A percentile compares a stretch with the other conserved stretches of the same genome.
phyloP scores from a whole-genome alignment of 2,113 vertebrate species.

The Solea senegalensis region DNA sequence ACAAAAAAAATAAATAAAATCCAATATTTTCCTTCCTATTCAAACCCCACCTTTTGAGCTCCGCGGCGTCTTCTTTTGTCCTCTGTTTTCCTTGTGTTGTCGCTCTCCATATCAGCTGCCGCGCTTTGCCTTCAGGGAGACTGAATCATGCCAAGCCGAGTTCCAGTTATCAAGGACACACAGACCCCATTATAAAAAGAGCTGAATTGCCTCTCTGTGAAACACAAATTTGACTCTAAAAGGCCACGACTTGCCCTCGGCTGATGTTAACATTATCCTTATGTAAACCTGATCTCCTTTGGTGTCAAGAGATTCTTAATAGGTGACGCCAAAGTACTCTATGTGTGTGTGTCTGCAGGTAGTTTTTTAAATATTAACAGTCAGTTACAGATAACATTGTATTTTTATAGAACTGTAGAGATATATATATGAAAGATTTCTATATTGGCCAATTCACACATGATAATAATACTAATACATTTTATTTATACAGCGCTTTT shows the following conservation, averaged over 20 bases:
- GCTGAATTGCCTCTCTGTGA: constrained; percentile 49
- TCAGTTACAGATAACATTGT: constrained; percentile 17
- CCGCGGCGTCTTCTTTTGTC: background rate
- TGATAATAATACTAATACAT: too few species aligned
- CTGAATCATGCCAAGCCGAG: constrained; percentile 56
- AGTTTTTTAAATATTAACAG: constrained; percentile 6
- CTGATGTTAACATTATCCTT: constrained; percentile 69
- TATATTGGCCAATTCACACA: too few species aligned
- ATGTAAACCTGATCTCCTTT: constrained; percentile 61
- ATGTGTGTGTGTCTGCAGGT: constrained; percentile 8
- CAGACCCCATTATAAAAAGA: constrained; percentile 46
- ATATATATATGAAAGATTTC: too few species aligned
- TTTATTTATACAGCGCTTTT: too few species aligned
- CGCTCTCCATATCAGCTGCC: constrained; percentile 42
- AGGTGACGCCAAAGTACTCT: constrained; percentile 7
- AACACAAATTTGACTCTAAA: constrained; percentile 59
- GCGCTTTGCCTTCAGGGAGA: constrained; percentile 34
- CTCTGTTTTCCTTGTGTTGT: constrained; percentile 31
- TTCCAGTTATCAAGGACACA: constrained; percentile 58
- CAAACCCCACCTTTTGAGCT: background rate
- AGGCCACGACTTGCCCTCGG: constrained; percentile 64
- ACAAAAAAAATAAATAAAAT: background rate
- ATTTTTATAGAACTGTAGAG: constrained; percentile 1
- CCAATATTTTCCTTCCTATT: constrained; percentile 17
- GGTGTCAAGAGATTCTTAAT: constrained; percentile 56